Percentiles rank a stretch among this genome's conserved stretches.
Evolutionary conservation across 2,113 vertebrate genomes (phyloP).

Genomic region (Xiphorhynchus elegans): DNA sequence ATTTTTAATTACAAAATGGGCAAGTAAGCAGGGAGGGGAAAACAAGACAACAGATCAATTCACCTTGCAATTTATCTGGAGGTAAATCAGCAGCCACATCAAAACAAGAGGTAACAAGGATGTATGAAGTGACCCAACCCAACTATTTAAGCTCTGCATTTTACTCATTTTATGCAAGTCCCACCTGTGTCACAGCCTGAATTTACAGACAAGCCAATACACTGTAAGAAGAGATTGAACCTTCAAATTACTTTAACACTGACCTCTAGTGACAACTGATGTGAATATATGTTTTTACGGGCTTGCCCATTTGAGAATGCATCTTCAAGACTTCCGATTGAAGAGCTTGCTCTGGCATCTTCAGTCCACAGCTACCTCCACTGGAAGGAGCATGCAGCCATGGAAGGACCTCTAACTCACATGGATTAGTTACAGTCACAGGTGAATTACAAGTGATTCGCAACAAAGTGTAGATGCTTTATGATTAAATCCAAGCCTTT

Average conservation of each 20-base stretch:
- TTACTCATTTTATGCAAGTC: background rate
- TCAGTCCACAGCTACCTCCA: background rate
- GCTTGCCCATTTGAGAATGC: background rate
- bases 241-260: slow-evolving; percentile 11
- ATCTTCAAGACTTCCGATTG: background rate
- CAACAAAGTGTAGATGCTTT: background rate
- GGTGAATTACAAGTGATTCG: background rate
- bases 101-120: background rate
- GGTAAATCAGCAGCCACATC: background rate
- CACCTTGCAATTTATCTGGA: background rate
- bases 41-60: background rate
- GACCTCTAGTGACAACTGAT: slow-evolving; percentile 18
- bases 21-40: background rate
- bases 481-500: background rate
- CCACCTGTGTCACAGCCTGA: background rate
- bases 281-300: background rate
- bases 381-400: background rate
- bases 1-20: background rate
- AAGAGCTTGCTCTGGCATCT: background rate
- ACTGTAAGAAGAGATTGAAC: background rate
- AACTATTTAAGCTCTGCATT: background rate
- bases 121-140: background rate
- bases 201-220: background rate
- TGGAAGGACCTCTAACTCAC: background rate
- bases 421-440: background rate